Conservation (phyloP, 2,113 vertebrate species). For the Athene noctua region DNA sequence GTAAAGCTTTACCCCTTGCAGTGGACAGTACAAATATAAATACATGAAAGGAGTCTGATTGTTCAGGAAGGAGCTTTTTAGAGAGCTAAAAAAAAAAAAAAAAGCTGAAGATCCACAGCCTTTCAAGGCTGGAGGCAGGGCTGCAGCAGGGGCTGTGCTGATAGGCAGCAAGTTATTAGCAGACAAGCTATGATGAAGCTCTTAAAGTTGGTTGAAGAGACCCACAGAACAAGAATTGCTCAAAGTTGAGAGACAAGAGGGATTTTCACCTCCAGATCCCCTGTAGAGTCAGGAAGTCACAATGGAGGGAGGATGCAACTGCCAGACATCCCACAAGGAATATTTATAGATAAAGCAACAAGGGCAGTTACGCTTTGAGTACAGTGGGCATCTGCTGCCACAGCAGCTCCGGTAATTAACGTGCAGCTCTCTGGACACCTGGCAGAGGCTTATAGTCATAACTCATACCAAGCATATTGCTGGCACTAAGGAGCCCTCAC, state of each 20-base stretch:
- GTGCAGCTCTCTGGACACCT: not conserved
- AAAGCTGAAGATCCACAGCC: not conserved
- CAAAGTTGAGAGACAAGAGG: not conserved
- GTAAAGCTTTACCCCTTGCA: conserved; percentile 43
- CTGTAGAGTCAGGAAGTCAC: not conserved
- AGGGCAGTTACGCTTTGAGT: not conserved
- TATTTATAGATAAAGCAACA: conserved; percentile 47
- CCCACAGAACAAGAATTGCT: not conserved
- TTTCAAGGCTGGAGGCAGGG: not conserved
- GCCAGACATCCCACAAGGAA: conserved; percentile 1
- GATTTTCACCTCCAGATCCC: conserved; percentile 21
- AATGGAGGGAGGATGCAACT: not conserved
- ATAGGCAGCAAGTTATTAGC: conserved; percentile 17
- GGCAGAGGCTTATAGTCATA: not conserved
- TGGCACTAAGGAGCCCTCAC: not conserved
- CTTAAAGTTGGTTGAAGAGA: not conserved
- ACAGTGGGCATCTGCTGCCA: conserved; percentile 39
- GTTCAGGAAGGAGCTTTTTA: conserved; percentile 33
- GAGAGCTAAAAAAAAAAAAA: not conserved
- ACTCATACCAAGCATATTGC: not conserved
- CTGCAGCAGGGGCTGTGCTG: not conserved
- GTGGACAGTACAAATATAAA: conserved; percentile 54
- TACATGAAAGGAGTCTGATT: not conserved
- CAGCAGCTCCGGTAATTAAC: conserved; percentile 12
- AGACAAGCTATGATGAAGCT: not conserved